Conservation (phyloP, 2,888 invertebrate genomes). For the Meiosimyza decipiens region DNA sequence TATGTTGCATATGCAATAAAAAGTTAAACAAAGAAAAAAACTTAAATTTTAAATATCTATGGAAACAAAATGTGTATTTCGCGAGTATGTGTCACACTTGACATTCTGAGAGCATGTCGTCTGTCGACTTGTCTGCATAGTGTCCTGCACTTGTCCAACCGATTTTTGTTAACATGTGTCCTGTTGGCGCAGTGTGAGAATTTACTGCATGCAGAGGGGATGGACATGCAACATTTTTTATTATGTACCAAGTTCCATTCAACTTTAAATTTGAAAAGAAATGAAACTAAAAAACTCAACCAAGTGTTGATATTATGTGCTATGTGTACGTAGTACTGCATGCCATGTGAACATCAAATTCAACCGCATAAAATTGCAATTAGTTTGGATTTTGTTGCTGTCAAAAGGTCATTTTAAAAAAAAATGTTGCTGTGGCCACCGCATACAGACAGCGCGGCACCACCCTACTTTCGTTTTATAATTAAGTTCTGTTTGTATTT, state of each 20-base stretch:
- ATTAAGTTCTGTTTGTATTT: conserved; percentile 3
- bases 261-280: too few species aligned
- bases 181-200: background rate
- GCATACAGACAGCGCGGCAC: background rate
- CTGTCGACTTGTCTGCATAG: background rate
- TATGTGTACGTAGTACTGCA: too few species aligned
- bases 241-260: too few species aligned
- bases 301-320: too few species aligned
- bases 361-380: conserved; percentile 21
- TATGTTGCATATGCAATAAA: background rate
- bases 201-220: too few species aligned
- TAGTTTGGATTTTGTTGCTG: conserved; percentile 23
- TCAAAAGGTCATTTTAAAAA: conserved; percentile 26
- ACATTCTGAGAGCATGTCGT: background rate
- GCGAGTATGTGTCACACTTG: conserved; percentile 14
- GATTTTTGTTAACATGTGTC: conserved; percentile 13
- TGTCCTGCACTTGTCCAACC: conserved; percentile 13
- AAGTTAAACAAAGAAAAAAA: background rate
- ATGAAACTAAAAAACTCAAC: too few species aligned
- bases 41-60: background rate
- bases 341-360: background rate
- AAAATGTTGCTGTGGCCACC: background rate
- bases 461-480: background rate
- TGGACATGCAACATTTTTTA: too few species aligned
- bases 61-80: too few species aligned